These are phyloP conservation scores for Cuculus canorus DNA, from an alignment of 2,797 vertebrate species.

Conservation along the genomic window DNA sequence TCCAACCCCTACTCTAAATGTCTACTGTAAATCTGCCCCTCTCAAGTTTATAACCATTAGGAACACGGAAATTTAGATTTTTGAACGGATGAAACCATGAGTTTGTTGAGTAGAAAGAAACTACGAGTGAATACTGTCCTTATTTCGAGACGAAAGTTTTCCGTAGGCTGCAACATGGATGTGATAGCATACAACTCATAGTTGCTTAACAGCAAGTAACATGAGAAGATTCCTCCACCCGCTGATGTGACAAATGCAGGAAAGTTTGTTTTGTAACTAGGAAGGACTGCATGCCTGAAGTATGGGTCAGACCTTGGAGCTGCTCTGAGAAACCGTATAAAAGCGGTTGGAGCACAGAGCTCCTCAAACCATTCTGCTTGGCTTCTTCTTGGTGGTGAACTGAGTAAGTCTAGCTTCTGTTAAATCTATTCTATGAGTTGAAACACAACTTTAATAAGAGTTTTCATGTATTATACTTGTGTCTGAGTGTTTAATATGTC, in stretches of 20 bases:
- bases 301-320: background rate
- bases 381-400: background rate
- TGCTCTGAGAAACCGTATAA: background rate
- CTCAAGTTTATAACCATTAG: too few species aligned
- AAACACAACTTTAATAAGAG: background rate
- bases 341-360: background rate
- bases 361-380: background rate
- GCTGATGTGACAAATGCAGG: background rate
- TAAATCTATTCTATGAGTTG: background rate
- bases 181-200: background rate
- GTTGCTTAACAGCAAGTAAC: background rate
- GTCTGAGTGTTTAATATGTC: background rate
- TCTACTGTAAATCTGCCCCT: too few species aligned
- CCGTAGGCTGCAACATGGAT: background rate
- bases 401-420: background rate
- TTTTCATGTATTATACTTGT: background rate
- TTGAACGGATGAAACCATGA: background rate
- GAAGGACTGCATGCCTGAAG: background rate
- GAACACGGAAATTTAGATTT: too few species aligned
- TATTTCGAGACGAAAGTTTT: background rate
- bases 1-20: too few species aligned
- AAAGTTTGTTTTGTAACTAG: slow-evolving; percentile 13
- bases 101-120: background rate
- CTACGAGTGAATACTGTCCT: background rate
- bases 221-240: background rate